phyloP scores from a whole-genome alignment of 2,888 invertebrate genomes.

The Cerastis leucographa region DNA sequence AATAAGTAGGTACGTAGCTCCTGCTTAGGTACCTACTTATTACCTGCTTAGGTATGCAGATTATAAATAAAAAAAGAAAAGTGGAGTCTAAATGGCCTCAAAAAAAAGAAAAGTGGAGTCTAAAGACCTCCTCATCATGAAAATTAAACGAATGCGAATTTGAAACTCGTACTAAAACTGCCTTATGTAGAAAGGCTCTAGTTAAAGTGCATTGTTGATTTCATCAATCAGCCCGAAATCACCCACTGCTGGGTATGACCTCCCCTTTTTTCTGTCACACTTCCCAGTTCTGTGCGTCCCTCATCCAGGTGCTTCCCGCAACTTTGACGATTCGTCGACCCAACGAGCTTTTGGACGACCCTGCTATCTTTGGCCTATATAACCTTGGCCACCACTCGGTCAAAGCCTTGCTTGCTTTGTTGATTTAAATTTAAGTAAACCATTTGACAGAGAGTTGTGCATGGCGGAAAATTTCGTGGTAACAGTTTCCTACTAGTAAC shows the following conservation, averaged over 20 bases:
- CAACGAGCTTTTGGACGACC: too few relatives aligned
- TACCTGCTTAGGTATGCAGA: background rate
- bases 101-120: too few relatives aligned
- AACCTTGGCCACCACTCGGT: too few relatives aligned
- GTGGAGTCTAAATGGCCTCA: background rate
- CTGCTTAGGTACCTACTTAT: background rate
- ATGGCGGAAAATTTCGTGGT: background rate
- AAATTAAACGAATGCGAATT: background rate
- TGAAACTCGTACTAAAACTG: background rate
- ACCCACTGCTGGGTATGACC: too few relatives aligned
- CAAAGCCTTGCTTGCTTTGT: too few relatives aligned
- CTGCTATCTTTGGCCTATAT: too few relatives aligned
- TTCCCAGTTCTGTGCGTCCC: too few relatives aligned
- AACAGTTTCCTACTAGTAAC: background rate
- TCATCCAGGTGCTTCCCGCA: too few relatives aligned
- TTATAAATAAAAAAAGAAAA: background rate
- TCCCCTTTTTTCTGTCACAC: too few relatives aligned
- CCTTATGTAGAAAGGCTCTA: background rate
- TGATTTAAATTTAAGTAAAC: background rate
- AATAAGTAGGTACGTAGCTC: too few relatives aligned
- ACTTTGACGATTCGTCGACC: too few relatives aligned
- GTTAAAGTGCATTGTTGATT: background rate
- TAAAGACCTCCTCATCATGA: background rate
- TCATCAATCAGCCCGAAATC: too few relatives aligned
- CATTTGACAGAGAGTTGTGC: conserved; percentile 8